phyloP scores from a whole-genome alignment of 2,797 vertebrate genomes.

The Florisuga fusca region DNA sequence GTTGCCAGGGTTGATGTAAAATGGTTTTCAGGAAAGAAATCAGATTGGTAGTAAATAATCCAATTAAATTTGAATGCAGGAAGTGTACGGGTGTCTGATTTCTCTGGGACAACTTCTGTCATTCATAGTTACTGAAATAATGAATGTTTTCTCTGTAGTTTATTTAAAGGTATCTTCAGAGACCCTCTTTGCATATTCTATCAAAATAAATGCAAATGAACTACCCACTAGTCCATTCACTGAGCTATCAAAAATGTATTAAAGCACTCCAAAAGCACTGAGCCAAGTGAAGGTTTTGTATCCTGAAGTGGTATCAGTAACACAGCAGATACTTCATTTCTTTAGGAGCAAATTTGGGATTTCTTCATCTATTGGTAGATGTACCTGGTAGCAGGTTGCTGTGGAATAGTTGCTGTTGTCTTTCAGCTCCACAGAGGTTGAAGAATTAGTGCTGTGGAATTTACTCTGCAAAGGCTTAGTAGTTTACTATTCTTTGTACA shows the following conservation, averaged over 20 bases:
- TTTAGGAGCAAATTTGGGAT: neutral
- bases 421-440: neutral
- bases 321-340: neutral
- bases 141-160: conserved; percentile 28
- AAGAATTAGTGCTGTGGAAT: neutral
- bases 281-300: neutral
- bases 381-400: neutral
- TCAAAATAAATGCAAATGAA: conserved; percentile 32
- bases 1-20: neutral
- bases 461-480: neutral
- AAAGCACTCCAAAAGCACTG: neutral
- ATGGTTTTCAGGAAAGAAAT: conserved; percentile 24
- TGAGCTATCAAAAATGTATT: conserved; percentile 34
- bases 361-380: neutral
- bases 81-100: neutral
- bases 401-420: neutral
- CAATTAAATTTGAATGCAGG: conserved; percentile 16
- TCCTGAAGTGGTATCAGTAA: neutral
- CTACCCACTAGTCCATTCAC: conserved; percentile 26
- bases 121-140: neutral
- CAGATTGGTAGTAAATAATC: neutral
- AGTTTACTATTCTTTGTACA: neutral
- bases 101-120: conserved; percentile 18
- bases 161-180: conserved; percentile 42
- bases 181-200: conserved; percentile 4